phyloP scores from a whole-genome alignment of 1,140 invertebrate genomes.

The Spodoptera frugiperda region DNA sequence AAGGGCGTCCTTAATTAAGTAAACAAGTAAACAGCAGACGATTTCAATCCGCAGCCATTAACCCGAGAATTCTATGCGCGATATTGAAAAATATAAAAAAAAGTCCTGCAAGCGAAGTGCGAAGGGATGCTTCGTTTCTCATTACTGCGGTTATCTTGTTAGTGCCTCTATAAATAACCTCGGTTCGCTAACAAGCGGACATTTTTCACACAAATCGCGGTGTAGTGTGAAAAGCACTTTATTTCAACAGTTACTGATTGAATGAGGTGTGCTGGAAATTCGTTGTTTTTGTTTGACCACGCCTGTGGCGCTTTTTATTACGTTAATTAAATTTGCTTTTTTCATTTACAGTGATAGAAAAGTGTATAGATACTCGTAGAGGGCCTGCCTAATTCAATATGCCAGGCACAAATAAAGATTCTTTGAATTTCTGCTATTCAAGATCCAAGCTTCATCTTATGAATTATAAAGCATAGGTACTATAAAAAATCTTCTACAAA shows the following conservation, averaged over 20 bases:
- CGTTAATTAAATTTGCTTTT: too few relatives aligned
- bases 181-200: conserved; percentile 50
- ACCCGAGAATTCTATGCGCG: conserved; percentile 28
- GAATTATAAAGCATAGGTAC: too few relatives aligned
- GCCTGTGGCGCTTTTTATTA: not conserved
- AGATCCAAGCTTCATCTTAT: too few relatives aligned
- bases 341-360: too few relatives aligned
- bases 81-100: conserved; percentile 41
- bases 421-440: too few relatives aligned
- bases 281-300: not conserved
- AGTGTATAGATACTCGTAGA: too few relatives aligned
- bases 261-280: conserved; percentile 14
- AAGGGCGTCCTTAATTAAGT: conserved; percentile 19
- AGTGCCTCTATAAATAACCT: conserved; percentile 51
- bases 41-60: conserved; percentile 18
- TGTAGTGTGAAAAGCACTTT: conserved; percentile 34
- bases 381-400: too few relatives aligned
- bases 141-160: conserved; percentile 55
- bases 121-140: conserved; percentile 39
- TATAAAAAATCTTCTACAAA: too few relatives aligned
- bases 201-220: conserved; percentile 52
- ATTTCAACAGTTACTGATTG: conserved; percentile 37
- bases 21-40: conserved; percentile 25
- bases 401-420: too few relatives aligned
- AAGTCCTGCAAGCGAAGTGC: conserved; percentile 12